Percentiles rank a stretch among this genome's conserved stretches.
Conservation (phyloP, 1,140 invertebrate genomes). For the Helicoverpa zea region DNA sequence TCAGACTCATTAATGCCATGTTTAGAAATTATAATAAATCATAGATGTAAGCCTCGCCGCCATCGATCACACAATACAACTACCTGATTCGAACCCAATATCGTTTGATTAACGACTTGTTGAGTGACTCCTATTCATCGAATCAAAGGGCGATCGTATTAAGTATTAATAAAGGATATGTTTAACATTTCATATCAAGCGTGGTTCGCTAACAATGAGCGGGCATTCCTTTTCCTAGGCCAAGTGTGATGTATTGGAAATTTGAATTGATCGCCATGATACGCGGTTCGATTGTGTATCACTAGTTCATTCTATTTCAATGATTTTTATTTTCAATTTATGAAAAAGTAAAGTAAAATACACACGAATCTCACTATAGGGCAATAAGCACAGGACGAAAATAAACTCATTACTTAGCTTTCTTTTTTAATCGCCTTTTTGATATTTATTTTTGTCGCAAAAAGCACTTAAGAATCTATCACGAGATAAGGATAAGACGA, state of each 20-base stretch:
- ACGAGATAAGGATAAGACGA: slow-evolving; percentile 6
- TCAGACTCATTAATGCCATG: slow-evolving; percentile 66
- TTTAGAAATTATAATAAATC: slow-evolving; percentile 84
- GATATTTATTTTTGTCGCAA: background rate
- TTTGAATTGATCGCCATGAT: slow-evolving; percentile 50
- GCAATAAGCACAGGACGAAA: background rate
- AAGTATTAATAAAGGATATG: slow-evolving; percentile 82
- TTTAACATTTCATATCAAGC: slow-evolving; percentile 75
- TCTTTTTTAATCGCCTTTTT: background rate
- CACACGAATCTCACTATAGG: no score
- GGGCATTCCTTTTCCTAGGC: slow-evolving; percentile 55
- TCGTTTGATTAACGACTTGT: slow-evolving; percentile 84
- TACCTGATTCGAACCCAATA: slow-evolving; percentile 84
- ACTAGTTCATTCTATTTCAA: slow-evolving; percentile 32
- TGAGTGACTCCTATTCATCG: slow-evolving; percentile 84
- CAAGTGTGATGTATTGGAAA: slow-evolving; percentile 53
- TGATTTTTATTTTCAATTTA: background rate
- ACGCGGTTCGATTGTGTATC: slow-evolving; percentile 52
- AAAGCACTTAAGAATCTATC: slow-evolving; percentile 22
- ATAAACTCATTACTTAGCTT: background rate
- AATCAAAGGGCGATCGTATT: slow-evolving; percentile 80
- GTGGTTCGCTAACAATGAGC: slow-evolving; percentile 51
- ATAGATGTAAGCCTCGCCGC: slow-evolving; percentile 73
- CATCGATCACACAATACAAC: slow-evolving; percentile 77
- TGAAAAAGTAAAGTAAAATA: no score